phyloP scores from a whole-genome alignment of 1,140 invertebrate species.

The Mactra quadrangularis region DNA sequence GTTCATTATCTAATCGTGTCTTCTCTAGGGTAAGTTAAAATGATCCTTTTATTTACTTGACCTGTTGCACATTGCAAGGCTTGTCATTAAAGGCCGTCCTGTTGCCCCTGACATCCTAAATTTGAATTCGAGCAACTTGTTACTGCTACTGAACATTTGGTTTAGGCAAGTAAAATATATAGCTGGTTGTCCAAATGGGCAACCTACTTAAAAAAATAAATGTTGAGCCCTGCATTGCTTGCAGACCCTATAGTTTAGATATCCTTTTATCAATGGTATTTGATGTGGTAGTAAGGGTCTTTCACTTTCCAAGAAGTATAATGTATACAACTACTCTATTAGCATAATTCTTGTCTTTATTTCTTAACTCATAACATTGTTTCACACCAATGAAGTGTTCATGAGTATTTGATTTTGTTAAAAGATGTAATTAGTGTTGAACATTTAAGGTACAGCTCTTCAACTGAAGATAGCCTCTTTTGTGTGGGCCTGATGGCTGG shows the following conservation, averaged over 20 bases:
- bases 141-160: no score
- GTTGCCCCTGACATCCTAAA: no score
- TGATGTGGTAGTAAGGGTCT: not conserved
- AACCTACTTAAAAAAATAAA: not conserved
- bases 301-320: not conserved
- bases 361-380: no score
- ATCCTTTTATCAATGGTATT: not conserved
- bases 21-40: constrained; percentile 86
- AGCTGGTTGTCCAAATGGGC: no score
- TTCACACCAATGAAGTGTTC: no score
- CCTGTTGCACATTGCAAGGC: not conserved
- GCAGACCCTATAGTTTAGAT: not conserved
- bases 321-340: not conserved
- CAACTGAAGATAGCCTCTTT: not conserved
- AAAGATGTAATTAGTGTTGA: no score
- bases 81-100: no score
- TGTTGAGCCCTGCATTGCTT: not conserved
- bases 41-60: not conserved
- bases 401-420: no score
- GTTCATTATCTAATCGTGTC: constrained; percentile 93
- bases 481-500: no score
- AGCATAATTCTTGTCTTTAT: no score
- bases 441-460: not conserved
- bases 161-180: no score
- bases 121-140: no score